Conservation (phyloP, 2,888 invertebrate genomes). For the Tetragnatha montana region DNA sequence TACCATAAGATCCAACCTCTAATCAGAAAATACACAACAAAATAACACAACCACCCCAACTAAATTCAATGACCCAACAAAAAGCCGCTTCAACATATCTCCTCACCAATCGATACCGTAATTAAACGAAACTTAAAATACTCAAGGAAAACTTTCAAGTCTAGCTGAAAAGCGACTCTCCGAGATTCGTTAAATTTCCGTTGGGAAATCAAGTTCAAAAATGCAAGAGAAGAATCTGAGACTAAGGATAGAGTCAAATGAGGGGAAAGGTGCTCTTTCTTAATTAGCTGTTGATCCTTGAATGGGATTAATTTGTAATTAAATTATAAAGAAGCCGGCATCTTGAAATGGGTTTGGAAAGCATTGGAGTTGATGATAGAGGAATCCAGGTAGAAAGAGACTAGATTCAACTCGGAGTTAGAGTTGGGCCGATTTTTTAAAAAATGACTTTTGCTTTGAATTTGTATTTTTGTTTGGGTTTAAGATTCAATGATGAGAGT, state of each 20-base stretch:
- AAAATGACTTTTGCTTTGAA: no score
- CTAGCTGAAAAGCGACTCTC: conserved; percentile 5
- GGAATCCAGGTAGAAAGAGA: no score
- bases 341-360: no score
- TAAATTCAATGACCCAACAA: conserved; percentile 28
- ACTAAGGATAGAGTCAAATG: neutral
- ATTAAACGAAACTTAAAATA: conserved; percentile 41
- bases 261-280: neutral
- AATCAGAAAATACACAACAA: no score
- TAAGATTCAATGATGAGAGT: no score
- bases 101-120: neutral
- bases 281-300: neutral
- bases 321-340: conserved; percentile 5
- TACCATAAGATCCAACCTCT: no score
- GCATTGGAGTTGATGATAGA: no score
- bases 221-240: conserved; percentile 1
- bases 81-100: conserved; percentile 2
- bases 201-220: neutral
- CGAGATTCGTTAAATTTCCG: conserved; percentile 15
- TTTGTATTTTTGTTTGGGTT: no score
- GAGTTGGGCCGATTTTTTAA: no score
- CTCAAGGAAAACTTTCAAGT: neutral
- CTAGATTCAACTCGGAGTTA: no score
- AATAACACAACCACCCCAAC: no score
- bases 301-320: neutral